A percentile compares a stretch with the other conserved stretches of the same genome.
Conservation (phyloP, 2,888 invertebrate genomes). For the Hypena proboscidalis region DNA sequence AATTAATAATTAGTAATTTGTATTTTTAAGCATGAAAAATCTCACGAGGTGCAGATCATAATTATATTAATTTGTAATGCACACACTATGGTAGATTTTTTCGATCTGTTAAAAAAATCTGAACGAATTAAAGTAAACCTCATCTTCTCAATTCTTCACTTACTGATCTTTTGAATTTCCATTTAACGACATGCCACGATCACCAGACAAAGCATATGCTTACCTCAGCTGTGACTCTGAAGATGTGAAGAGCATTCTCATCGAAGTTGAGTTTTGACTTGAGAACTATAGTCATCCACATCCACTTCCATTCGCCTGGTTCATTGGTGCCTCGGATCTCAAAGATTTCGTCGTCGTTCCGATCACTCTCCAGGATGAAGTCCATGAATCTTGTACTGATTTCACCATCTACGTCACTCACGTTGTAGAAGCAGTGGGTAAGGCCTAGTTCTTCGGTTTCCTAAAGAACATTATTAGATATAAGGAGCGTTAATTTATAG, state of each 20-base stretch:
- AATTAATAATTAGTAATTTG: too few relatives aligned
- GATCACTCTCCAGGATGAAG: slow-evolving; percentile 67
- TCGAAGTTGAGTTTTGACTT: slow-evolving; percentile 71
- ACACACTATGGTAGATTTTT: too few relatives aligned
- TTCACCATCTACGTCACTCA: slow-evolving; percentile 69
- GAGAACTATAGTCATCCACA: slow-evolving; percentile 67
- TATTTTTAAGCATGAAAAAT: too few relatives aligned
- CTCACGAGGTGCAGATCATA: too few relatives aligned
- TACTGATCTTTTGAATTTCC: too few relatives aligned
- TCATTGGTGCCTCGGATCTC: slow-evolving; percentile 56
- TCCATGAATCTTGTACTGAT: slow-evolving; percentile 75
- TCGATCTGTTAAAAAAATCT: too few relatives aligned
- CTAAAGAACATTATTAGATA: slow-evolving; percentile 43
- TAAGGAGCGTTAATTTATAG: too few relatives aligned
- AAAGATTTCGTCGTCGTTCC: slow-evolving; percentile 69
- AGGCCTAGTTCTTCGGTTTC: slow-evolving; percentile 69
- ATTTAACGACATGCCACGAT: too few relatives aligned
- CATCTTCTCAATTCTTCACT: too few relatives aligned
- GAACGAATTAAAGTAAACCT: too few relatives aligned
- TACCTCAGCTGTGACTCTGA: slow-evolving; percentile 83
- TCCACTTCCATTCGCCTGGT: slow-evolving; percentile 53
- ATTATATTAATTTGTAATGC: too few relatives aligned
- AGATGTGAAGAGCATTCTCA: slow-evolving; percentile 80
- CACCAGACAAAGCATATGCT: slow-evolving; percentile 50
- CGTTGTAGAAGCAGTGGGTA: slow-evolving; percentile 69